Evolutionary conservation across 2,113 vertebrate genomes (phyloP).

Genomic region (Amblyopsis rosae): DNA sequence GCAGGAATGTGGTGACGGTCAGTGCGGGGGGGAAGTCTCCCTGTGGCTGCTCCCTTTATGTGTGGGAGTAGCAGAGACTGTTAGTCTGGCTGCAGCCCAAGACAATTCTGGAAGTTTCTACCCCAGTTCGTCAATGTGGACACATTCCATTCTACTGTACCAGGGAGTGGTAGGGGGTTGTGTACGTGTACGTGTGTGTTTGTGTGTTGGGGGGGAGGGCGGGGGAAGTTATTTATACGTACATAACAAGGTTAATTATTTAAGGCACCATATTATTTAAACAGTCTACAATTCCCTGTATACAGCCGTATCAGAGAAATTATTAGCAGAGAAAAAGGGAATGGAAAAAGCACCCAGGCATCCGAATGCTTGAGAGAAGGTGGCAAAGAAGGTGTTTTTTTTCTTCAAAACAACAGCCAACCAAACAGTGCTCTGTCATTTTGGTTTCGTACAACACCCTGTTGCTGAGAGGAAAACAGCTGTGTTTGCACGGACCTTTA

Average conservation of each 20-base stretch:
- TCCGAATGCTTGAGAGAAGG: constrained; percentile 15
- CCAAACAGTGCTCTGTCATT: constrained; percentile 35
- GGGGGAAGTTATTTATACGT: no score
- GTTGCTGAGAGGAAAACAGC: constrained; percentile 9
- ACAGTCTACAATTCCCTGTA: background rate
- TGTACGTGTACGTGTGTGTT: constrained; percentile 2
- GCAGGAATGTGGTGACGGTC: constrained; percentile 64
- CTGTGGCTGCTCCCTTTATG: constrained; percentile 11
- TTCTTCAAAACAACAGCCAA: constrained; percentile 7
- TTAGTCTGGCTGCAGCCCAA: constrained; percentile 44
- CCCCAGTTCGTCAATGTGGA: constrained; percentile 27
- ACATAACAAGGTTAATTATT: background rate
- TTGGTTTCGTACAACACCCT: constrained; percentile 17
- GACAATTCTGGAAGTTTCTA: constrained; percentile 45
- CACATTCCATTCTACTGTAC: constrained; percentile 54
- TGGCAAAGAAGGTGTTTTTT: background rate
- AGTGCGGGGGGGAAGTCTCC: constrained; percentile 25
- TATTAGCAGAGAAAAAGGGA: background rate
- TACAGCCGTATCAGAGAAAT: background rate
- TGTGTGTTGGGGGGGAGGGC: background rate
- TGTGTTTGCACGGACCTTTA: background rate
- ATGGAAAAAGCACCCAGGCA: background rate
- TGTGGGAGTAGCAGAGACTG: constrained; percentile 59
- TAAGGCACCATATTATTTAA: background rate
- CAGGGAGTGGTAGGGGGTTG: constrained; percentile 23